Percentiles rank a stretch among this genome's conserved stretches.
Conservation (phyloP, 2,113 vertebrate genomes). For the Melanerpes aurifrons region DNA sequence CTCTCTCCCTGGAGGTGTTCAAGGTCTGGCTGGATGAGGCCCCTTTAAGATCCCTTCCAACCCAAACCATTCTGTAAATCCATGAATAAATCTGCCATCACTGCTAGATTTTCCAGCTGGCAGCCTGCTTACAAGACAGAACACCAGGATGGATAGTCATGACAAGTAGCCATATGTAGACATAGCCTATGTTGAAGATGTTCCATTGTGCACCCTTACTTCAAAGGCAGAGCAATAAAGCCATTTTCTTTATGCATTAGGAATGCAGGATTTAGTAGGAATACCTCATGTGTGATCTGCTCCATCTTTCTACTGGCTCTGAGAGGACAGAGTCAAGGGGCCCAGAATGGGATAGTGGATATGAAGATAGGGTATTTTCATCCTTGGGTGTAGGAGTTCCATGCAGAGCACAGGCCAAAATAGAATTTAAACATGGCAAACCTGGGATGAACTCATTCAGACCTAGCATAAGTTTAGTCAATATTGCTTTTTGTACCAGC, state of each 20-base stretch:
- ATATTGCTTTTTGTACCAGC: not conserved
- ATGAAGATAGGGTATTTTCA: not conserved
- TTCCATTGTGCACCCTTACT: constrained; percentile 27
- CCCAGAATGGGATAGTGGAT: not conserved
- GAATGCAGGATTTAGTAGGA: not conserved
- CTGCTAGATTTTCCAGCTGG: not conserved
- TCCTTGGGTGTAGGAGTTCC: not conserved
- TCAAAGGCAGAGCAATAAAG: not conserved
- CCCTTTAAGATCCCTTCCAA: too few species aligned
- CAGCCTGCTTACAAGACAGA: not conserved
- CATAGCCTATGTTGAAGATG: not conserved
- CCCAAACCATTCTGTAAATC: too few species aligned
- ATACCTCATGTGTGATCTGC: not conserved
- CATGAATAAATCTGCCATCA: not conserved
- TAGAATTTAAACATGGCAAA: not conserved
- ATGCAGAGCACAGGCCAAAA: constrained; percentile 44
- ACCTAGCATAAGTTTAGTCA: not conserved
- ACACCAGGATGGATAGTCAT: not conserved
- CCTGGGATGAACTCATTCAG: not conserved
- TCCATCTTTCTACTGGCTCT: not conserved
- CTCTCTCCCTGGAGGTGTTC: too few species aligned
- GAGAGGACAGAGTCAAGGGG: not conserved
- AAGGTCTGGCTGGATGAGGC: too few species aligned
- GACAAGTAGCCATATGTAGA: not conserved
- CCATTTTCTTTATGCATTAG: constrained; percentile 42